phyloP scores from a whole-genome alignment of 2,113 vertebrate species.

The Fregata magnificens region DNA sequence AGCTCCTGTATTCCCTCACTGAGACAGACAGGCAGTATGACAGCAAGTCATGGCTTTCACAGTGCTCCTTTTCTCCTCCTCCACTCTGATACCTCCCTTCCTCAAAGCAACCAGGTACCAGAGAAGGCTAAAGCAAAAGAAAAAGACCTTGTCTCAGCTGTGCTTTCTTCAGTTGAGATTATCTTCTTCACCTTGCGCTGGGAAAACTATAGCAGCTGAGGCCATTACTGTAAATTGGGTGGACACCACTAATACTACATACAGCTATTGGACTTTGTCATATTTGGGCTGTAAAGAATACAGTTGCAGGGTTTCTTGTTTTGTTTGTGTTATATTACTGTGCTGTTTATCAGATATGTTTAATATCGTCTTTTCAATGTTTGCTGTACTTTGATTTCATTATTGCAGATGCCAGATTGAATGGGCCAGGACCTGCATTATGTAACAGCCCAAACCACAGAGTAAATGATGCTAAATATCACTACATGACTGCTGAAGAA shows the following conservation, averaged over 20 bases:
- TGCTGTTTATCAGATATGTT: neutral
- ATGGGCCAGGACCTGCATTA: neutral
- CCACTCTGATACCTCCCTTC: neutral
- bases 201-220: neutral
- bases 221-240: neutral
- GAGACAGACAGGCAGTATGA: neutral
- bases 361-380: neutral
- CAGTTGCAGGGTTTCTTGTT: neutral
- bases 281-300: neutral
- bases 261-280: neutral
- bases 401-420: neutral
- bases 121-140: neutral
- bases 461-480: neutral
- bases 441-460: neutral
- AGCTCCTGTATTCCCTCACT: neutral
- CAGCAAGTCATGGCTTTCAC: neutral
- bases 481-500: slow-evolving; percentile 62
- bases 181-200: neutral
- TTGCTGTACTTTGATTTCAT: neutral
- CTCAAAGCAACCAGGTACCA: neutral
- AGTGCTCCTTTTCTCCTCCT: neutral
- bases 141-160: neutral
- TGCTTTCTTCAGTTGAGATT: neutral
- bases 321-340: neutral
- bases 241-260: neutral